These are phyloP conservation scores for Takifugu flavidus DNA, from an alignment of 2,113 vertebrate species.

Conservation along the genomic window DNA sequence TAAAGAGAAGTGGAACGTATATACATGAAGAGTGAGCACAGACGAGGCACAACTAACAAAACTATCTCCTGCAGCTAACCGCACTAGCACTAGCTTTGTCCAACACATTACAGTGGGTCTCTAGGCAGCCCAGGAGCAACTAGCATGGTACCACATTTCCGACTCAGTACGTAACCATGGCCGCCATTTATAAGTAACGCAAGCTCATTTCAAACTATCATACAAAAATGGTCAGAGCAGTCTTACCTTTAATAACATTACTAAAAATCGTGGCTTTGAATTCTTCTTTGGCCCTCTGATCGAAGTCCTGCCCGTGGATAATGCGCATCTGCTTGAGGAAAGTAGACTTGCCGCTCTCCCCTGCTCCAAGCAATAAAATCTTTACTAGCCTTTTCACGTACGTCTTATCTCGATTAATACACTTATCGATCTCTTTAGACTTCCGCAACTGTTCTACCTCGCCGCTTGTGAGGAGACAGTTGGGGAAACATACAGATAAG, in stretches of 20 bases:
- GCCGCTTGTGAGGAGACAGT: conserved; percentile 86
- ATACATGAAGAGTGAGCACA: background rate
- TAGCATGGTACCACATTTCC: conserved; percentile 44
- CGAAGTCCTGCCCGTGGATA: conserved; percentile 94
- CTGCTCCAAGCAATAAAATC: conserved; percentile 91
- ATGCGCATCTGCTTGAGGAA: conserved; percentile 99
- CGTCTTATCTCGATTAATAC: conserved; percentile 85
- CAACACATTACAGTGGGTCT: conserved; percentile 20
- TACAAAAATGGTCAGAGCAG: fast-evolving
- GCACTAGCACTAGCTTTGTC: conserved; percentile 24
- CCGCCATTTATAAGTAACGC: background rate
- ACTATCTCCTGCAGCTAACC: conserved; percentile 28
- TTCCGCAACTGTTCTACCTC: conserved; percentile 89
- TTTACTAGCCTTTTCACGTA: conserved; percentile 91
- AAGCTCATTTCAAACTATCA: background rate
- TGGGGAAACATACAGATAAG: conserved; percentile 89
- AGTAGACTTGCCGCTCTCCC: conserved; percentile 96
- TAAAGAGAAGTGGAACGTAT: fast-evolving
- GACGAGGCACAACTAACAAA: conserved; percentile 26
- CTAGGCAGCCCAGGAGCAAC: conserved; percentile 3
- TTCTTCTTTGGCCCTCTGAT: conserved; percentile 87
- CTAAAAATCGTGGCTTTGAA: conserved; percentile 92
- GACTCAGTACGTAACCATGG: background rate
- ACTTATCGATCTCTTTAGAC: conserved; percentile 91
- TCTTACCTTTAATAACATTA: conserved; percentile 91